phyloP scores from a whole-genome alignment of 2,888 invertebrate species.

The Eristalis intricaria region DNA sequence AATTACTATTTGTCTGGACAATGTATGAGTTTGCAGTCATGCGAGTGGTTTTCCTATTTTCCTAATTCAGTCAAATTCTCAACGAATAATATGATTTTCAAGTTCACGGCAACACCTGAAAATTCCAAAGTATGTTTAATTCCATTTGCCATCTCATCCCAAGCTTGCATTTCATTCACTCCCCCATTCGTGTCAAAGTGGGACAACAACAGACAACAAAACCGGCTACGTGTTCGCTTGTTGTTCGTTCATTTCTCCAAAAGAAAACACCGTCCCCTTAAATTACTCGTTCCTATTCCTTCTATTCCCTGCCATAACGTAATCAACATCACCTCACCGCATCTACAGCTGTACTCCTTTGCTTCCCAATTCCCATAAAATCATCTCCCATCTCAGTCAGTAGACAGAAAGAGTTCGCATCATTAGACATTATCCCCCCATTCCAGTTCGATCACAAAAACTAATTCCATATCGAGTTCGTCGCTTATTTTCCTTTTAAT shows the following conservation, averaged over 20 bases:
- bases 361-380: neutral
- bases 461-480: constrained; percentile 55
- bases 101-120: neutral
- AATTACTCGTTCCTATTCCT: constrained; percentile 31
- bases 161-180: neutral
- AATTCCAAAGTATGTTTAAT: neutral
- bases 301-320: neutral
- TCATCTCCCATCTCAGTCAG: neutral
- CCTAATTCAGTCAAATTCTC: too few species aligned
- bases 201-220: constrained; percentile 30
- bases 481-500: constrained; percentile 74
- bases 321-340: constrained; percentile 9
- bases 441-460: constrained; percentile 60
- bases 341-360: constrained; percentile 17
- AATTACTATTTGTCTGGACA: too few species aligned
- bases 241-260: constrained; percentile 63
- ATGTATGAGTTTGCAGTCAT: too few species aligned
- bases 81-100: neutral
- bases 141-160: neutral
- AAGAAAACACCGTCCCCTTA: constrained; percentile 44
- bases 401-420: constrained; percentile 37
- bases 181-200: neutral
- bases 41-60: too few species aligned
- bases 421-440: neutral
- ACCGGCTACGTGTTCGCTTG: constrained; percentile 70